Conservation (phyloP, 2,113 vertebrate species). For the Ciconia maguari region DNA sequence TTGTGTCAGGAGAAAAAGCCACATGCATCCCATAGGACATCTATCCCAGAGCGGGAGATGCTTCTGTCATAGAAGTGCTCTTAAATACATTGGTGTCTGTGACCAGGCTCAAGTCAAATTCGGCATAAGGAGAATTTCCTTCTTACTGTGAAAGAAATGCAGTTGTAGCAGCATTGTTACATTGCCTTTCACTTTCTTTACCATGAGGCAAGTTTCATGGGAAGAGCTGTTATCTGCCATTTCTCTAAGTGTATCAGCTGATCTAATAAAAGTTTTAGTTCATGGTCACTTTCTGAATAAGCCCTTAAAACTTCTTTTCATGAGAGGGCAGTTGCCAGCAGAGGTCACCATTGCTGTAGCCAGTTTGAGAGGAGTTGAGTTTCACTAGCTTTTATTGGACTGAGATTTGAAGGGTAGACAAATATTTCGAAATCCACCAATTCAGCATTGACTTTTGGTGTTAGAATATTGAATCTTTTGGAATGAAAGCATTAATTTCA, state of each 20-base stretch:
- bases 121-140: neutral
- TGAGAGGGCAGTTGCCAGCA: constrained; percentile 10
- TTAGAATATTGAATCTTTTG: neutral
- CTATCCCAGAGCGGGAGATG: neutral
- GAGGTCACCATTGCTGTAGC: constrained; percentile 45
- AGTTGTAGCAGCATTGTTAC: neutral
- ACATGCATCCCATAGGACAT: neutral
- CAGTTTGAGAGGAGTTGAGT: neutral
- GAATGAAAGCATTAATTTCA: neutral
- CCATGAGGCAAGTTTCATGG: neutral
- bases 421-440: neutral
- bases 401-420: neutral
- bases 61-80: neutral
- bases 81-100: neutral
- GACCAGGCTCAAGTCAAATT: neutral
- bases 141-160: neutral
- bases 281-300: neutral
- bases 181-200: neutral
- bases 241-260: neutral
- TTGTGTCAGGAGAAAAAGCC: neutral
- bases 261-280: neutral
- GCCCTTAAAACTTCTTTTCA: neutral
- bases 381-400: neutral
- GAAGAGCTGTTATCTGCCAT: neutral
- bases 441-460: neutral